Evolutionary conservation across 2,888 invertebrate genomes (phyloP).

Genomic region (Pterostichus madidus): DNA sequence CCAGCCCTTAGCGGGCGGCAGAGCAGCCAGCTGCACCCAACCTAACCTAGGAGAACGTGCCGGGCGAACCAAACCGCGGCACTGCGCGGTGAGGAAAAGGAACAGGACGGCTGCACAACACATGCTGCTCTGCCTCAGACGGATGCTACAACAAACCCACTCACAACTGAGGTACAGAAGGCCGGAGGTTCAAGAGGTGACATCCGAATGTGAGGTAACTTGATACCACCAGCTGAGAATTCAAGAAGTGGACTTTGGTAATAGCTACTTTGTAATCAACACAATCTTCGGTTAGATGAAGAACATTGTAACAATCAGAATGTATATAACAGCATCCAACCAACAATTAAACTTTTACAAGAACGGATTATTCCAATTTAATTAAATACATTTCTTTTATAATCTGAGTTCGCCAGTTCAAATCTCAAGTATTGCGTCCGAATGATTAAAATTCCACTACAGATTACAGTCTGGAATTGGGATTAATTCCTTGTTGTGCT

Average conservation of each 20-base stretch:
- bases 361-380: too few species aligned
- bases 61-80: conserved; percentile 26
- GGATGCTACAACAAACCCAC: conserved; percentile 31
- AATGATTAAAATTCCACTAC: too few species aligned
- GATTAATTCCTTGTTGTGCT: too few species aligned
- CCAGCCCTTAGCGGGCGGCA: conserved; percentile 63
- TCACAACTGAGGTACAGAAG: background rate
- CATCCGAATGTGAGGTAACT: conserved; percentile 40
- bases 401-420: too few species aligned
- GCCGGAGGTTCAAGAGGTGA: conserved; percentile 47
- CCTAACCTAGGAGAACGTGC: conserved; percentile 61
- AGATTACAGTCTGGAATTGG: too few species aligned
- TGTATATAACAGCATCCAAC: too few species aligned
- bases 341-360: too few species aligned
- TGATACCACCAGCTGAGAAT: conserved; percentile 1
- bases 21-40: conserved; percentile 62
- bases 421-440: too few species aligned
- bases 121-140: conserved; percentile 51
- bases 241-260: background rate
- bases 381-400: too few species aligned
- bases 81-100: background rate
- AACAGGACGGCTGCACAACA: conserved; percentile 57
- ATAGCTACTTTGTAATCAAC: too few species aligned
- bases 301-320: too few species aligned
- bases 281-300: too few species aligned